Evolutionary conservation across 2,797 vertebrate genomes (phyloP), one percentile per base, ranked within the genome.

Genomic region (Taeniopygia guttata): DNA sequence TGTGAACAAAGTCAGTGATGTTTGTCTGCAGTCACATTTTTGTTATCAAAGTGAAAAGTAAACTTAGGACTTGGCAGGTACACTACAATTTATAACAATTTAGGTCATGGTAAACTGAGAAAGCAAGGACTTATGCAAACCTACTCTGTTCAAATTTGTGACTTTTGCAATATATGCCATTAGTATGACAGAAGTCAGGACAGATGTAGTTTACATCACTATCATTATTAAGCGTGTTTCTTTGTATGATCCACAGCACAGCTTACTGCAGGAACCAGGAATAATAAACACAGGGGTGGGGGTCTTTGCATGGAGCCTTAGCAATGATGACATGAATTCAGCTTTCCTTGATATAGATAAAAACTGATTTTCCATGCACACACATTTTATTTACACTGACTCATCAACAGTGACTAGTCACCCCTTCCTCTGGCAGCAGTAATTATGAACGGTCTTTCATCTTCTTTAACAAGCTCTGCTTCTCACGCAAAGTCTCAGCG

Each of bases 231-330:
- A 91, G 91, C 84, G 49, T 95, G 98, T 98, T 97, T 98, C 96
- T 98, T 94, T 97, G 84, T 97, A 98, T 97, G 98, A 98, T 97
- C 96, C 97, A 98, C 98, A 98, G 97, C 97, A 97, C 97, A 94
- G 97, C 92, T 98, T 98, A 98, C 98, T 98, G 98, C 96, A 96
- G 97, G 96, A 97, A 97, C 97, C 96, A 97, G 86, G 90, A 97
- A 96, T 70, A 97, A 96, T 95, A 97, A 86, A 97, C 73, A 97
- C 89, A 91, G 95, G 97, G 96, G 87, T 96, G 93, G 78, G 87
- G 96, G 94, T 97, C 96, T 96, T 97, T 95, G 96, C 84, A 97
- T 96, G 96, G 95, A 97, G 95, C 95, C 90, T 97, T 95, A 95
- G 87, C 96, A 95, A 97, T 89, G 93, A 90, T 93, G 95, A 94